Evolutionary conservation across 2,888 invertebrate species (phyloP).

Genomic region (Magallana nippona): DNA sequence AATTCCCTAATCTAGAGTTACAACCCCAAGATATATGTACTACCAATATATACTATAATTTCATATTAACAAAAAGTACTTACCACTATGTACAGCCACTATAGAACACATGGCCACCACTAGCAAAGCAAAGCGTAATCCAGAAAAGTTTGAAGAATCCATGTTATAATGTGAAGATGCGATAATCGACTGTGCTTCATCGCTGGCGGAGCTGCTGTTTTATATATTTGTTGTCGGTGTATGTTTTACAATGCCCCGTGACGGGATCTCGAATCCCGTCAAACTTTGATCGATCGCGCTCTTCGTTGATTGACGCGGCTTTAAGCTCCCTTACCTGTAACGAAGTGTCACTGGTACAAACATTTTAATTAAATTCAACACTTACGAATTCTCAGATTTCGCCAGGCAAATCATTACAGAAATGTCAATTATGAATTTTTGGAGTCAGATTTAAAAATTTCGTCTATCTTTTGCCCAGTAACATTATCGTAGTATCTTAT

Average conservation of each 20-base stretch:
- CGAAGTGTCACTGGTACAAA: constrained; percentile 14
- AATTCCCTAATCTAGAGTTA: too few species aligned
- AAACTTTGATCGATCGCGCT: constrained; percentile 27
- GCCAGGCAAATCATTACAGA: neutral
- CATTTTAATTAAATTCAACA: constrained; percentile 29
- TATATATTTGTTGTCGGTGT: constrained; percentile 29
- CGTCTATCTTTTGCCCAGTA: neutral
- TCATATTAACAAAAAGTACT: neutral
- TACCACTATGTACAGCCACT: neutral
- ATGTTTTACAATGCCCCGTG: constrained; percentile 20
- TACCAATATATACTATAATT: neutral
- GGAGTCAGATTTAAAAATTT: neutral
- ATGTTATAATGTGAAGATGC: constrained; percentile 25
- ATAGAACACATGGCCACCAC: neutral
- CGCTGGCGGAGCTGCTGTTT: constrained; percentile 7
- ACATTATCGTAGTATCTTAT: neutral
- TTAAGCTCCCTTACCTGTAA: constrained; percentile 11
- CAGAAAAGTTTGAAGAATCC: neutral
- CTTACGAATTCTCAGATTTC: constrained; percentile 12
- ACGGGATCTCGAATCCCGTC: constrained; percentile 22
- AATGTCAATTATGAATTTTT: constrained; percentile 21
- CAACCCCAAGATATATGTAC: too few species aligned
- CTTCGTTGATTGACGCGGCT: constrained; percentile 11
- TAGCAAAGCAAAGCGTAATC: neutral
- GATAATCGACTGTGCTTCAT: constrained; percentile 23